Percentiles rank a stretch among this genome's conserved stretches.
Conservation (phyloP, 2,888 invertebrate species). For the Hylaea fasciaria region DNA sequence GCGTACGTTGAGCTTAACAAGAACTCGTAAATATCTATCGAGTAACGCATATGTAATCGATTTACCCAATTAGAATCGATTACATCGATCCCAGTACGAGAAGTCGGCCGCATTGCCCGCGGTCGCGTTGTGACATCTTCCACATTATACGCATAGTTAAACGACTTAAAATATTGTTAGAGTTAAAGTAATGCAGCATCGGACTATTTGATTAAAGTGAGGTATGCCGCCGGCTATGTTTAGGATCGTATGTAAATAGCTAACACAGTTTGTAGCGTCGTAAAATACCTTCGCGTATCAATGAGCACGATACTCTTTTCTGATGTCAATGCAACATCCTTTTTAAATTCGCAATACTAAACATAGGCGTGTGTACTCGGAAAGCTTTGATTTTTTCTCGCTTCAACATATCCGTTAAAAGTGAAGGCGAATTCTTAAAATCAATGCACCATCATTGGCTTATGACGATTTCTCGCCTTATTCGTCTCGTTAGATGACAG, state of each 20-base stretch:
- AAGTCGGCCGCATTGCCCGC: conserved; percentile 47
- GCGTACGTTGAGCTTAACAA: conserved; percentile 52
- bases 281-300: conserved; percentile 26
- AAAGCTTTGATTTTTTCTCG: conserved; percentile 25
- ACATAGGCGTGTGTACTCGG: conserved; percentile 19
- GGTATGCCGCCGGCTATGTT: conserved; percentile 25
- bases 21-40: conserved; percentile 64
- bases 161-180: conserved; percentile 41
- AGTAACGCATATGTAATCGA: conserved; percentile 67
- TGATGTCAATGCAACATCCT: conserved; percentile 24
- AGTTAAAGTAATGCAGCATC: conserved; percentile 38
- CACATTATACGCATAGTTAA: conserved; percentile 52
- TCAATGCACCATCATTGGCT: conserved; percentile 45
- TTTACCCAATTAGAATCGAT: conserved; percentile 75
- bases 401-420: conserved; percentile 36
- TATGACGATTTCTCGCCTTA: conserved; percentile 51
- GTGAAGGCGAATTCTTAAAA: conserved; percentile 42
- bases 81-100: conserved; percentile 52
- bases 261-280: conserved; percentile 21
- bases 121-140: conserved; percentile 65
- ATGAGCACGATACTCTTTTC: conserved; percentile 24
- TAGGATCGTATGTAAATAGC: conserved; percentile 28
- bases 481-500: conserved; percentile 52
- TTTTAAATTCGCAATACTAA: conserved; percentile 25
- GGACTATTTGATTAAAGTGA: conserved; percentile 35